Evolutionary conservation across 2,888 invertebrate species (phyloP), one percentile per base, ranked within the genome.

Genomic region (Drosophila fungiperda): DNA sequence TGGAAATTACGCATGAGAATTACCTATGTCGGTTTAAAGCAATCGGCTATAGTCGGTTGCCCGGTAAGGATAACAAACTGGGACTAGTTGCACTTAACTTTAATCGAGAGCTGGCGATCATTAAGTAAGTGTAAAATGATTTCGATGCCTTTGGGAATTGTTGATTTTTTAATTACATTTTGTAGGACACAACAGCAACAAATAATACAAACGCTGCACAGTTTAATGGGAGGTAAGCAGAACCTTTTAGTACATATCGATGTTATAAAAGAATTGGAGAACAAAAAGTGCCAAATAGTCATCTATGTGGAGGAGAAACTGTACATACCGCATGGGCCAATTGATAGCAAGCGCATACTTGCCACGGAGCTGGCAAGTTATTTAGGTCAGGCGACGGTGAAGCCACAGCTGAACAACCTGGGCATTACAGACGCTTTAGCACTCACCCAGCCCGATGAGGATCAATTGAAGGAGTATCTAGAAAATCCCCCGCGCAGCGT

Each of bases 1-100:
- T 98, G 8, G 97, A 97, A 64, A 96, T 98, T 78, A 97, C 96
- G 55, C 96, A 97, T 64, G 96, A 97, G 87, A 99, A 99, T 93
- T 97, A 97, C 0, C 95, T 98, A 58, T 99, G 98, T 90, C 95
- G 98, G 50, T 98, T 99, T 92, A 99, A 99, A 93, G 97, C 98
- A 0, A 97, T 99, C 62, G 98, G 98, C 0, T 99, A 99, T 92
- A 98, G 97, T 80, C 95, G 96, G 26, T 95, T 99, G 79, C 97
- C 98, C 0, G 96, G 96, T 5, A 95, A 96, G 57, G 97, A 97
- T 73, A 98, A 98, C 91, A 97, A 97, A 88, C 97, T 99, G 87
- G 99, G 99, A 0, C 94, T 98, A 50, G 97, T 99, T 0, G 96
- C 96, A 4, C 92, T 99, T 77, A 94, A 96, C 64, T 96, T 99